phyloP scores from a whole-genome alignment of 2,888 invertebrate species.

The Gandaritis pyraliata region DNA sequence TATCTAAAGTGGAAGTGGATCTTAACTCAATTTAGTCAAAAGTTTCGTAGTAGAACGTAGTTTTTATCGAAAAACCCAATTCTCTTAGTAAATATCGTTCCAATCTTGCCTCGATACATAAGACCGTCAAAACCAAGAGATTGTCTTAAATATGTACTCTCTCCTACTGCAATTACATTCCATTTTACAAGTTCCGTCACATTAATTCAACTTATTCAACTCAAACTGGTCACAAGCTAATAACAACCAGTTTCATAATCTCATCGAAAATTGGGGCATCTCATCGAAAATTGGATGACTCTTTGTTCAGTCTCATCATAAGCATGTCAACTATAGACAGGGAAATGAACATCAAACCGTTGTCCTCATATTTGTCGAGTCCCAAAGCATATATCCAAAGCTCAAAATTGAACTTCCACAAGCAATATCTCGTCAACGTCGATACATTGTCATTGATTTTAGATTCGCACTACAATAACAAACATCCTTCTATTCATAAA shows the following conservation, averaged over 20 bases:
- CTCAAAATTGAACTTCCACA: conserved; percentile 65
- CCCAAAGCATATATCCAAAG: conserved; percentile 51
- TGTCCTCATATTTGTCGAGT: conserved; percentile 30
- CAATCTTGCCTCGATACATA: too few species aligned
- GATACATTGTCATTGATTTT: conserved; percentile 72
- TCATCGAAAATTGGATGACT: not conserved
- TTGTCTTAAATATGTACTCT: too few species aligned
- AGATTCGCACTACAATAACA: conserved; percentile 68
- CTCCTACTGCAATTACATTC: too few species aligned
- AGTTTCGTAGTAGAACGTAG: too few species aligned
- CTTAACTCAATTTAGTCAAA: too few species aligned
- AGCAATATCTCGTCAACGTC: conserved; percentile 70
- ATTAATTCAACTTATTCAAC: too few species aligned
- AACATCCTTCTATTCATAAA: conserved; percentile 65
- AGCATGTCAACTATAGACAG: conserved; percentile 14
- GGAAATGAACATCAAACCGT: conserved; percentile 18
- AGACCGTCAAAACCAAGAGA: too few species aligned
- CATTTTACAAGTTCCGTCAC: too few species aligned
- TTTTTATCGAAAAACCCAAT: too few species aligned
- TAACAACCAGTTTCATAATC: not conserved
- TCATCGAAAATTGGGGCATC: not conserved
- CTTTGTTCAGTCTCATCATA: conserved; percentile 15
- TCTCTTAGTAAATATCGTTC: too few species aligned
- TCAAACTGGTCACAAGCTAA: too few species aligned
- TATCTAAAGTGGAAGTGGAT: too few species aligned